Conservation (phyloP, 1,140 invertebrate species). For the Meloidogyne exigua region DNA sequence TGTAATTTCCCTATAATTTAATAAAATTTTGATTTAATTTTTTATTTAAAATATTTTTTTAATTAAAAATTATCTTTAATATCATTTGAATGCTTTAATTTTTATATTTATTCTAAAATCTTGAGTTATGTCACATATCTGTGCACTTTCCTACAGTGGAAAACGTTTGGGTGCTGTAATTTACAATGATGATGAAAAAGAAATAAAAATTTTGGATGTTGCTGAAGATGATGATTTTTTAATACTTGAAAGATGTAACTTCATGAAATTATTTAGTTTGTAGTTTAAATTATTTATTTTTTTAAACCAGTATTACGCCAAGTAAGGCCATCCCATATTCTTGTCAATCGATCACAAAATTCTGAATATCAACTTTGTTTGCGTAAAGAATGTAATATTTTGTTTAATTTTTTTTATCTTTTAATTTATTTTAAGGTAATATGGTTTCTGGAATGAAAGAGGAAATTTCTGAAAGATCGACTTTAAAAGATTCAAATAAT, state of each 20-base stretch:
- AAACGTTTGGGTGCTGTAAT: conserved; percentile 31
- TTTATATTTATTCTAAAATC: not conserved
- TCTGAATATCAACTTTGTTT: conserved; percentile 18
- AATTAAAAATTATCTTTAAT: not conserved
- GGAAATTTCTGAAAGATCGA: conserved; percentile 16
- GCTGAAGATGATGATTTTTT: conserved; percentile 33
- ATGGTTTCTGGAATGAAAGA: not conserved
- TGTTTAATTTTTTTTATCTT: not conserved
- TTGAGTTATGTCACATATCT: not conserved
- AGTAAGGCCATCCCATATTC: conserved; percentile 27
- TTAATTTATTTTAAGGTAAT: not conserved
- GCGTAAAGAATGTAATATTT: conserved; percentile 24
- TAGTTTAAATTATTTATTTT: conserved; percentile 23
- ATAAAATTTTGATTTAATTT: conserved; percentile 1
- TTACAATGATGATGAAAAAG: conserved; percentile 28
- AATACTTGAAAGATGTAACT: conserved; percentile 23
- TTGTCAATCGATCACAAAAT: conserved; percentile 31
- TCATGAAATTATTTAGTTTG: conserved; percentile 11
- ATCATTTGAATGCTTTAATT: not conserved
- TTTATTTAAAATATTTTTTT: not conserved
- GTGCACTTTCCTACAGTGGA: conserved; percentile 27
- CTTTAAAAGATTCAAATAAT: not conserved
- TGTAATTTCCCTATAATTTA: not conserved
- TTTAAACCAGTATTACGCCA: conserved; percentile 28
- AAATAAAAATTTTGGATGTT: conserved; percentile 26